Base-by-base conservation (phyloP, 2,888 invertebrate genomes). In the Asteroscopus sphinx region DNA sequence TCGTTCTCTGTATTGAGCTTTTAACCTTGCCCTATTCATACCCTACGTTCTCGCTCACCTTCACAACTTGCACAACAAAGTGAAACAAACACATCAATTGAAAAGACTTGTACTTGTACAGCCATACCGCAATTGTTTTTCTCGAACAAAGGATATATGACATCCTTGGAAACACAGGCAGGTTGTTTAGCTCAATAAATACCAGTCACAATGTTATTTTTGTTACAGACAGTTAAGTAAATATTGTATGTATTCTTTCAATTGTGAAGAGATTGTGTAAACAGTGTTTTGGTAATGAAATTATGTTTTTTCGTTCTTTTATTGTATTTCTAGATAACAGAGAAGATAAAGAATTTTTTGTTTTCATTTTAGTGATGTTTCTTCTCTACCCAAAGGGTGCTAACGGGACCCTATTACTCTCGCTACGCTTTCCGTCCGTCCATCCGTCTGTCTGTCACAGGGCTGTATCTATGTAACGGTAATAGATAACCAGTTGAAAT, bases 1-100 rank as follows among this genome's bases (percentile, higher is more conserved):
- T 9, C 9, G 11, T 28, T 1, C 3, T 28, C 28, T 28, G 9
- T n/a, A 28, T 1, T 28, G n/a, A n/a, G n/a, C 28, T 9, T 2
- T 28, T 28, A 28, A 8, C 28, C 13, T 13, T 6, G 13, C 13
- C 8, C 4, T 28, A 37, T 47, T 37, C n/a, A 46, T 26, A 36
- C 46, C 9, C 16, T 7, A 36, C 11, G 15, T 26, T 15, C 47
- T 16, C 4, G 3, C 4, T 15, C 26, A 15, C 47, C 28, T 15
- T 8, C 13, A 36, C 16, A n/a, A 1, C 17, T n/a, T 17, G 17
- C 9, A 47, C 36, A 37, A 37, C 36, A 47, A 44, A 35, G 45
- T 45, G 25, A 46, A 15, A 67, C 45, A 65, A 48, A 52, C 59
- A 54, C 48, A 49, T 52, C 46, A 32, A 54, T 47, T 39, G 53